These are phyloP conservation scores for Rhagium mordax DNA, from an alignment of 2,888 invertebrate species.

Conservation along the genomic window DNA sequence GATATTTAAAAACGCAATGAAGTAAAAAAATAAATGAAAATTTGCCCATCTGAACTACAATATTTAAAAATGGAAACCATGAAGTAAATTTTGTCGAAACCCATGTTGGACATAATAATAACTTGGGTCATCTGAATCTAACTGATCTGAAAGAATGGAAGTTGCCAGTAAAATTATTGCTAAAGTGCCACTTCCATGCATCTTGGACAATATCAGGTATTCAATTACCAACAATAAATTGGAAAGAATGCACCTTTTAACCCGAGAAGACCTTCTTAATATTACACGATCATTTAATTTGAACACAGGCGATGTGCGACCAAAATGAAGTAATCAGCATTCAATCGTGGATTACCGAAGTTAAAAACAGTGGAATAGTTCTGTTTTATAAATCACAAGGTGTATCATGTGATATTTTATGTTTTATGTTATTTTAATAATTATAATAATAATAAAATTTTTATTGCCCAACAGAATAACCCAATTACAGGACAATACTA, in stretches of 20 bases:
- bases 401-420: neutral
- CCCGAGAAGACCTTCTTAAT: neutral
- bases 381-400: constrained; percentile 2
- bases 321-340: neutral
- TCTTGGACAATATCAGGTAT: constrained; percentile 2
- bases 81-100: neutral
- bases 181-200: neutral
- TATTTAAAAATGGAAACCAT: constrained; percentile 15
- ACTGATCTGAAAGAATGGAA: neutral
- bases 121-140: neutral
- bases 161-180: neutral
- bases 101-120: neutral
- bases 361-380: neutral
- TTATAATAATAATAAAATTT: too few relatives aligned
- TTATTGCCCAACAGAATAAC: too few relatives aligned
- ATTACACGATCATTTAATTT: neutral
- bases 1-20: neutral
- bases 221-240: constrained; percentile 1
- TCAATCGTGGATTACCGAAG: neutral
- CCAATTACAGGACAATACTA: too few relatives aligned
- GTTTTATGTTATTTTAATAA: too few relatives aligned
- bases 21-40: neutral
- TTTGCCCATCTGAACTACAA: neutral
- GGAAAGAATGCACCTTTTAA: constrained; percentile 3
- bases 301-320: neutral